A percentile compares a stretch with the other conserved stretches of the same genome.
These are phyloP conservation scores for Erythrolamprus reginae DNA, from an alignment of 2,113 vertebrate genomes.

Conservation along the genomic window DNA sequence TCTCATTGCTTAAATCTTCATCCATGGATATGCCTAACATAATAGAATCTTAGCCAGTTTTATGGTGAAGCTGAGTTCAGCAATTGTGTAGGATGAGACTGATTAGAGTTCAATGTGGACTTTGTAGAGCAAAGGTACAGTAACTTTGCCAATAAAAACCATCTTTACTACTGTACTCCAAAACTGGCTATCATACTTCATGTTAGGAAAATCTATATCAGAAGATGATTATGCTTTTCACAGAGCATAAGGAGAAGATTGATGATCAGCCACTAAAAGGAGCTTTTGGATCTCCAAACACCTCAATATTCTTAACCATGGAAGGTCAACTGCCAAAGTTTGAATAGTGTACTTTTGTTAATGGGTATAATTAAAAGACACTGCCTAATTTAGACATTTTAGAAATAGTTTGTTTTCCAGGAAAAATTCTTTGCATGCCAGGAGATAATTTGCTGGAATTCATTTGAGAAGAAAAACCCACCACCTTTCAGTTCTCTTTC, in stretches of 20 bases:
- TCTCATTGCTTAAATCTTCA: not conserved
- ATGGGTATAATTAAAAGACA: constrained; percentile 35
- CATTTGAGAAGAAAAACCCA: not conserved
- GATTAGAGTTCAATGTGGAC: not conserved
- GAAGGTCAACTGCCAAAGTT: constrained; percentile 62
- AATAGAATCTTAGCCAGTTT: not conserved
- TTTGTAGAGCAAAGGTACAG: not conserved
- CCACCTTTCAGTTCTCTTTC: not conserved
- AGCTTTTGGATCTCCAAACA: constrained; percentile 46
- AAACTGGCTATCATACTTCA: not conserved
- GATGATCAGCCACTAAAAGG: constrained; percentile 37
- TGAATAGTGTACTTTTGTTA: constrained; percentile 34
- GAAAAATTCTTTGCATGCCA: constrained; percentile 19
- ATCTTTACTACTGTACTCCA: not conserved
- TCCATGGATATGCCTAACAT: not conserved
- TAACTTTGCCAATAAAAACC: not conserved
- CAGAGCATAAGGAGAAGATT: constrained; percentile 31
- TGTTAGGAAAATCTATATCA: not conserved
- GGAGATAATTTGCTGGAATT: constrained; percentile 26
- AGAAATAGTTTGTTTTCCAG: constrained; percentile 12
- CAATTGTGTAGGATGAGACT: not conserved
- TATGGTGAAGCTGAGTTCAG: not conserved
- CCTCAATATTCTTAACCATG: constrained; percentile 44
- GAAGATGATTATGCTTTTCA: constrained; percentile 24
- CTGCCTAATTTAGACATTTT: constrained; percentile 31